Base-by-base conservation (phyloP, 1,140 invertebrate genomes). In the Drosophila novamexicana region DNA sequence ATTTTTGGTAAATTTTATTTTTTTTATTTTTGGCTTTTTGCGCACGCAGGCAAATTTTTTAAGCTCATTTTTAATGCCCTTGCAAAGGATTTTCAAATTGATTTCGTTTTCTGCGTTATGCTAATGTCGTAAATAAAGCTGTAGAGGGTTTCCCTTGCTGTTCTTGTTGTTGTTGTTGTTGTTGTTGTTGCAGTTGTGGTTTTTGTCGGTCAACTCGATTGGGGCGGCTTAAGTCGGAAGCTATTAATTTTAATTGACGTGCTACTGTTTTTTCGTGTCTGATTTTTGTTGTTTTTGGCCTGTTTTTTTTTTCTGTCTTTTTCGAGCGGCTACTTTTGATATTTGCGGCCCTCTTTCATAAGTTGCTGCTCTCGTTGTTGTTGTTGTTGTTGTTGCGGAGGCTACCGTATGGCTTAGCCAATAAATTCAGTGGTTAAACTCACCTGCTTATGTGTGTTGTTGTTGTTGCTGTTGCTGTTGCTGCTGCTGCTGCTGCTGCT, bases 221-320 rank as follows among this genome's bases (percentile, higher is more conserved):
- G 16, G 58, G 22, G 56, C 56, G 72, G 63, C 76, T 83, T 83
- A 88, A 78, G 84, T 88, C 83, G 84, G 84, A 89, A 88, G 84
- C 84, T 80, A 89, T 88, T 89, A 78, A 89, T 89, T 88, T 88
- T 88, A 88, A 88, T 88, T 88, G 84, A 88, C 84, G 80, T 89
- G 84, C 84, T 89, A 89, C 84, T 89, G 84, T 89, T 73, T 76
- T 72, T 56, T 37, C 22, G 32, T 53, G 14, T 14, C 63, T 74
- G 69, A 44, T 74, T 62, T 58, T 65, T 76, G 75, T 63, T 63
- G 61, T 62, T 78, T 75, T 82, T 77, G 57, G 58, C 63, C 62
- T 66, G 45, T 42, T 36, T 59, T 37, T 45, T 62, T 39, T 45
- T 22, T 22, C 18, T 18, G 1, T 63, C 40, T 62, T 45, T 47